These are phyloP conservation scores for Plodia interpunctella DNA, from an alignment of 1,140 invertebrate species.

Conservation along the genomic window DNA sequence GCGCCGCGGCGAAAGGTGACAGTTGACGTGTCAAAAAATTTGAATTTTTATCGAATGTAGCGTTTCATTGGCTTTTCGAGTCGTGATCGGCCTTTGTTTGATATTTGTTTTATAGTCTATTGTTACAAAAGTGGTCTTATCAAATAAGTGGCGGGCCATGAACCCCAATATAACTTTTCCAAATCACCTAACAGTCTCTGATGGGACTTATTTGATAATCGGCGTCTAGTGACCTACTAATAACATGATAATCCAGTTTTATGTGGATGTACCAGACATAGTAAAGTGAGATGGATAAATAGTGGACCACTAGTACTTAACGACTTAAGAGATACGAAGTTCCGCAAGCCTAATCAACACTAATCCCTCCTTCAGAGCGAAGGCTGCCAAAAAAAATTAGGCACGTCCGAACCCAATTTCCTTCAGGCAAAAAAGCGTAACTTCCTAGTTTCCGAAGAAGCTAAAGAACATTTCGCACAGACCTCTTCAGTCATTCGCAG, in stretches of 20 bases:
- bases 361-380: background rate
- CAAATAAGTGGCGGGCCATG: too few relatives aligned
- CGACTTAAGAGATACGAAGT: conserved; percentile 1
- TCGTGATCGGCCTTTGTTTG: background rate
- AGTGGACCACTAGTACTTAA: background rate
- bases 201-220: too few relatives aligned
- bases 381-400: conserved; percentile 2
- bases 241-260: too few relatives aligned
- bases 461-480: conserved; percentile 27
- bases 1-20: conserved; percentile 8
- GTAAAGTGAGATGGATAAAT: background rate
- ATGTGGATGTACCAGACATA: background rate
- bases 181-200: too few relatives aligned
- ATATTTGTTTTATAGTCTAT: background rate
- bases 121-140: too few relatives aligned
- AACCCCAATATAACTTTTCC: too few relatives aligned
- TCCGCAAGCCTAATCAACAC: background rate
- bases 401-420: conserved; percentile 5
- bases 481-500: conserved; percentile 32
- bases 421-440: background rate
- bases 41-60: conserved; percentile 9
- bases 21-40: conserved; percentile 12
- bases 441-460: conserved; percentile 10
- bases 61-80: background rate
- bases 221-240: too few relatives aligned